phyloP scores from a whole-genome alignment of 2,113 vertebrate genomes.

The Leucosticte australis region DNA sequence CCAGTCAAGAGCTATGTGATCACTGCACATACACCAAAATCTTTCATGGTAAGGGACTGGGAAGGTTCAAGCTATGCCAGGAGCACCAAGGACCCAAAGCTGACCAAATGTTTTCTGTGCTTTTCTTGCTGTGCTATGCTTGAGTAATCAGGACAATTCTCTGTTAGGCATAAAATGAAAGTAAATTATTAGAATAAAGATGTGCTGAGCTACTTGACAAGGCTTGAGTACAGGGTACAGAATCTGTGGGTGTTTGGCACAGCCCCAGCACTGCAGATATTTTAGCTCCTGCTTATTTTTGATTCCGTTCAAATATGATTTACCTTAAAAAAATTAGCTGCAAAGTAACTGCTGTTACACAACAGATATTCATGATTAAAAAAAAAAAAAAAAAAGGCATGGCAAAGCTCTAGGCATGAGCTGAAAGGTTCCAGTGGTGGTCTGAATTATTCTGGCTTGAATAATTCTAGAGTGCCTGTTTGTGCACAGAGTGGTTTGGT shows the following conservation, averaged over 20 bases:
- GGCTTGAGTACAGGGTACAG: slow-evolving; percentile 36
- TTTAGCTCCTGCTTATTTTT: slow-evolving; percentile 65
- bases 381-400: background rate
- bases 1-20: background rate
- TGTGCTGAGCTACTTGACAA: slow-evolving; percentile 61
- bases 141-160: slow-evolving; percentile 46
- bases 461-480: background rate
- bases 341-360: slow-evolving; percentile 26
- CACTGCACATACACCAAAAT: background rate
- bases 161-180: slow-evolving; percentile 38
- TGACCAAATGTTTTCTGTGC: background rate
- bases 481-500: background rate
- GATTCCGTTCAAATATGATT: slow-evolving; percentile 46
- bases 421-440: background rate
- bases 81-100: background rate
- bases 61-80: background rate
- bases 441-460: background rate
- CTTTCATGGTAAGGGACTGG: background rate
- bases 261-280: slow-evolving; percentile 62
- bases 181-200: slow-evolving; percentile 58
- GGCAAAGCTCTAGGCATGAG: background rate
- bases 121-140: slow-evolving; percentile 30
- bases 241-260: slow-evolving; percentile 65
- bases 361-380: background rate
- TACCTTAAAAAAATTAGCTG: slow-evolving; percentile 31